These are phyloP conservation scores for Drosophila obscura DNA, from an alignment of 1,140 invertebrate species.

Conservation along the genomic window DNA sequence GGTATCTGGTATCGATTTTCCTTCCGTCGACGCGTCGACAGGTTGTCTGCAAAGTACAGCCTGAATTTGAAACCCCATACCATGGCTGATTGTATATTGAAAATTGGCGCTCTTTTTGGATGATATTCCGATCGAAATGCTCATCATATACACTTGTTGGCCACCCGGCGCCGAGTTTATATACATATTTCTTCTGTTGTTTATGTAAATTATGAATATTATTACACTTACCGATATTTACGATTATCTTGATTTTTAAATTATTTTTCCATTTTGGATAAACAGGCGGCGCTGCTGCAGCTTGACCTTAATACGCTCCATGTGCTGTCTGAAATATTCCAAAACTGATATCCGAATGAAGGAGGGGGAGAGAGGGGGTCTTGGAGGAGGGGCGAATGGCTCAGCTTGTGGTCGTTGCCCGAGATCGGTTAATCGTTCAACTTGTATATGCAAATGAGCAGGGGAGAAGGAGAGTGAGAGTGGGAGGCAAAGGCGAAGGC, in stretches of 20 bases:
- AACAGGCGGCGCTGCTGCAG: slow-evolving; percentile 1
- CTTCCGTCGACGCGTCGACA: slow-evolving; percentile 64
- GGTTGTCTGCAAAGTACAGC: slow-evolving; percentile 48
- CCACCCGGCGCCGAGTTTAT: slow-evolving; percentile 37
- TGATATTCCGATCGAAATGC: slow-evolving; percentile 25
- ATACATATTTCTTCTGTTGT: slow-evolving; percentile 31
- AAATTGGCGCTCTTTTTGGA: neutral
- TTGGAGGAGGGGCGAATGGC: slow-evolving; percentile 6
- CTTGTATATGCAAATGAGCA: slow-evolving; percentile 31
- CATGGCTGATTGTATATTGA: neutral
- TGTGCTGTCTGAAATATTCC: slow-evolving; percentile 35
- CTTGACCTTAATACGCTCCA: slow-evolving; percentile 68
- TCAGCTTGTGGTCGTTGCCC: slow-evolving; percentile 68
- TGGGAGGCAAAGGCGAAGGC: neutral
- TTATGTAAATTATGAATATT: slow-evolving; percentile 59
- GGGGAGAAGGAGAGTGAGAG: neutral
- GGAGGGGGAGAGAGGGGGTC: neutral
- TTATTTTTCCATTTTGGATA: slow-evolving; percentile 37
- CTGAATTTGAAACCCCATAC: slow-evolving; percentile 13
- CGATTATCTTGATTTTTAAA: slow-evolving; percentile 53
- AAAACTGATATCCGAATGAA: slow-evolving; percentile 41
- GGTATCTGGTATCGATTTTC: slow-evolving; percentile 49
- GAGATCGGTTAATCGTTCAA: slow-evolving; percentile 53
- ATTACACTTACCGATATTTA: slow-evolving; percentile 53
- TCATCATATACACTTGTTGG: slow-evolving; percentile 37